A percentile compares a stretch with the other conserved stretches of the same genome.
These are phyloP conservation scores for Cryptoprocta ferox DNA, from an alignment of 2,797 vertebrate species.

Conservation along the genomic window DNA sequence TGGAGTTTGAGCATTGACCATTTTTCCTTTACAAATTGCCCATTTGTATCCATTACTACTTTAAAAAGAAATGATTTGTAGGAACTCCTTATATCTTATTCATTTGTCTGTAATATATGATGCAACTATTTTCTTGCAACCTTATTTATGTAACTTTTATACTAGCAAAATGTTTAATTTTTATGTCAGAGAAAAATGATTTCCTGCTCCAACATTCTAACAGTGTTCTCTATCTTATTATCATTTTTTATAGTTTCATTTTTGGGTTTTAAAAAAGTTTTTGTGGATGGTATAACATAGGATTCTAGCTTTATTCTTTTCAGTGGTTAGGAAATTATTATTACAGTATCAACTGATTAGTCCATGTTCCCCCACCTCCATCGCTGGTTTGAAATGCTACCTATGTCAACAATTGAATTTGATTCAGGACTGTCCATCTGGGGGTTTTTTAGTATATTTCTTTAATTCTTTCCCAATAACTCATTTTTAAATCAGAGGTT, in stretches of 20 bases:
- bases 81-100: constrained; percentile 51
- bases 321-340: neutral
- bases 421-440: neutral
- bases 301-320: constrained; percentile 18
- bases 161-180: constrained; percentile 56
- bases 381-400: neutral
- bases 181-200: constrained; percentile 34
- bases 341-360: neutral
- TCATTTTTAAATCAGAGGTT: neutral
- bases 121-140: constrained; percentile 32
- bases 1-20: neutral
- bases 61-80: constrained; percentile 54
- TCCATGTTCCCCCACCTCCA: neutral
- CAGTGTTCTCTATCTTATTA: constrained; percentile 37
- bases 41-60: constrained; percentile 17
- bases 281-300: neutral
- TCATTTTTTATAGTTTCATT: neutral
- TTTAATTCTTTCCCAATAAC: neutral
- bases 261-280: neutral
- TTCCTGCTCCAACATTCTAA: neutral
- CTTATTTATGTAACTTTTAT: constrained; percentile 66
- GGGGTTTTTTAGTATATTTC: neutral
- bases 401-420: neutral
- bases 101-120: constrained; percentile 52
- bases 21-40: constrained; percentile 31